Conservation (phyloP, 2,113 vertebrate species). For the Scomber colias region DNA sequence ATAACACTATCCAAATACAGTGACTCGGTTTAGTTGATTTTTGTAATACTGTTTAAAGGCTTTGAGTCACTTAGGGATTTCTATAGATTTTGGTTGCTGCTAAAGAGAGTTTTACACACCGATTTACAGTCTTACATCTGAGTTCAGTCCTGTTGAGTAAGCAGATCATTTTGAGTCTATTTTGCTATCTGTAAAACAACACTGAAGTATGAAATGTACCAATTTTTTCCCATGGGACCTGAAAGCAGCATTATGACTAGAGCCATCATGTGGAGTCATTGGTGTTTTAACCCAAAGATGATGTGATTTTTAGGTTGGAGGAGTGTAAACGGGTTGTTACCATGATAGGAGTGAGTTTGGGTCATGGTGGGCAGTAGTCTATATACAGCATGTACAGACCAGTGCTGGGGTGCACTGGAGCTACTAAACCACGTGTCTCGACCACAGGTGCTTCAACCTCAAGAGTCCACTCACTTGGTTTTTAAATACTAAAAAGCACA, state of each 20-base stretch:
- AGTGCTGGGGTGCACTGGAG: neutral
- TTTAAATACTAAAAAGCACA: neutral
- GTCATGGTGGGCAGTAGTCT: slow-evolving; percentile 52
- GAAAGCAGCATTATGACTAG: slow-evolving; percentile 22
- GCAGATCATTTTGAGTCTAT: slow-evolving; percentile 3
- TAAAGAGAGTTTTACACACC: neutral
- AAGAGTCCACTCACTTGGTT: neutral
- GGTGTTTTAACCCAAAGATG: neutral
- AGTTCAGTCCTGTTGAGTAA: neutral
- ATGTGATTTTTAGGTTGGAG: neutral
- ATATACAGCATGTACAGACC: slow-evolving; percentile 73
- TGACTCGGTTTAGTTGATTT: neutral
- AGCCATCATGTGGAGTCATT: neutral
- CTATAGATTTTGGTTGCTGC: slow-evolving; percentile 48
- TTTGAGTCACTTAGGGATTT: slow-evolving; percentile 14
- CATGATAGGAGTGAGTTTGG: no score
- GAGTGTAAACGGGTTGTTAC: neutral
- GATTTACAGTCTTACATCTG: neutral
- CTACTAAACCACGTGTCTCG: neutral
- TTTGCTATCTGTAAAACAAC: slow-evolving; percentile 30
- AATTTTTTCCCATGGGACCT: neutral
- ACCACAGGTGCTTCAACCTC: slow-evolving; percentile 17
- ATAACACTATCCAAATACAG: neutral
- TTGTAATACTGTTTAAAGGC: neutral
- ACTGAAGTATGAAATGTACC: neutral